Evolutionary conservation across 2,797 vertebrate genomes (phyloP).

Genomic region (Sebastes matsubarae): DNA sequence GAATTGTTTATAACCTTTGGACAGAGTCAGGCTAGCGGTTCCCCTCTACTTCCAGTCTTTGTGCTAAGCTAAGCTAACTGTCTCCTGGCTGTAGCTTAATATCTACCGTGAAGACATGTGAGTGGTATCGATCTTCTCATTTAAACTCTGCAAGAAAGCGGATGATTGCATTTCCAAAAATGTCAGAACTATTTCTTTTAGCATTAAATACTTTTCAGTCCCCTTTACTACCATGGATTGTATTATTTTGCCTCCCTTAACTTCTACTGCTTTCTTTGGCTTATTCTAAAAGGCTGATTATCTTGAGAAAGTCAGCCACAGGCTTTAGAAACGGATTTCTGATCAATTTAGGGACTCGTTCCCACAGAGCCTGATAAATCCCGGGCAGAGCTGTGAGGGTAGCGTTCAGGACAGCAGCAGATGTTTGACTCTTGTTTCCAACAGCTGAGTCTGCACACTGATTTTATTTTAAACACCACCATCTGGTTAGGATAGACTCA

Average conservation of each 20-base stretch:
- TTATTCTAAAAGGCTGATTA: neutral
- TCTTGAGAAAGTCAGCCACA: conserved; percentile 22
- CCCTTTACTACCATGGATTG: neutral
- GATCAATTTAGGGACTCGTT: conserved; percentile 35
- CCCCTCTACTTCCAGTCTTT: neutral
- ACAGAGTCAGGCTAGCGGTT: neutral
- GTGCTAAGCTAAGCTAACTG: neutral
- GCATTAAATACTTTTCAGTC: neutral
- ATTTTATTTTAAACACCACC: conserved; percentile 78
- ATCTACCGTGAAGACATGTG: neutral
- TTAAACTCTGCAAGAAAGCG: neutral
- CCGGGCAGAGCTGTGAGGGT: conserved; percentile 28
- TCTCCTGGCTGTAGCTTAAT: neutral
- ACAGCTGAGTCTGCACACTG: conserved; percentile 77
- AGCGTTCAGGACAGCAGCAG: conserved; percentile 69
- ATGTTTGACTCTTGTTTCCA: conserved; percentile 75
- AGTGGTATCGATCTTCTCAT: neutral
- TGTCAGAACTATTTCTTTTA: neutral
- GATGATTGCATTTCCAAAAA: neutral
- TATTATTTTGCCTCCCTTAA: neutral
- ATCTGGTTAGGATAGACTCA: conserved; percentile 67
- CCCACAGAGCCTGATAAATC: conserved; percentile 51
- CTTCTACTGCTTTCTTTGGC: neutral
- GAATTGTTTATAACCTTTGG: neutral
- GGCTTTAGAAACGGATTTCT: conserved; percentile 33